These are phyloP conservation scores for Platygyra sinensis DNA, from an alignment of 64 coral and sea anemone genomes.

Conservation along the genomic window DNA sequence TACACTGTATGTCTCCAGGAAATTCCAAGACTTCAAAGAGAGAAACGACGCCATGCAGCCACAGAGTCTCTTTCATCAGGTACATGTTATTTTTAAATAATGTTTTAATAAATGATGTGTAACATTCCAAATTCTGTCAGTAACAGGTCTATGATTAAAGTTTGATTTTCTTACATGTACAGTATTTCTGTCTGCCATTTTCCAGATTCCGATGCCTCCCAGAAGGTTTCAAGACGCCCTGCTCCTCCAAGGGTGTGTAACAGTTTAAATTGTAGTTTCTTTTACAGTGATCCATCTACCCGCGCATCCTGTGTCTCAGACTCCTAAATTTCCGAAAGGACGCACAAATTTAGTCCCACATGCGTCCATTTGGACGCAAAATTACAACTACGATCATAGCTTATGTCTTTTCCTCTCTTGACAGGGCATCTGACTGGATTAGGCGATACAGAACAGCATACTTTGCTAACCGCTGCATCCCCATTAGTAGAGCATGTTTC, in stretches of 20 bases:
- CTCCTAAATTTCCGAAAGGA: no score
- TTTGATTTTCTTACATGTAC: neutral
- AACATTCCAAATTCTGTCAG: neutral
- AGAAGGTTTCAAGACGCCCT: conserved; percentile 26
- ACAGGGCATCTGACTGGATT: no score
- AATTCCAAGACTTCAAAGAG: conserved; percentile 34
- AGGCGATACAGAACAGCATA: no score
- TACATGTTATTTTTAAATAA: neutral
- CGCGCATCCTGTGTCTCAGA: no score
- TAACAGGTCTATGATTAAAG: neutral
- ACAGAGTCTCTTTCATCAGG: conserved; percentile 30
- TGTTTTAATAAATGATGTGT: neutral
- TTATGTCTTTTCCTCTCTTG: no score
- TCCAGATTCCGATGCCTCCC: conserved; percentile 30
- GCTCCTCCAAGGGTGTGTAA: conserved; percentile 33
- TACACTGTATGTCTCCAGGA: neutral
- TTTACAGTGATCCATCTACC: no score
- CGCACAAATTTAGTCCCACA: no score
- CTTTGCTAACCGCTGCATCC: no score
- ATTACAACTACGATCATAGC: no score
- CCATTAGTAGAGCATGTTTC: no score
- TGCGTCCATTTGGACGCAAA: no score
- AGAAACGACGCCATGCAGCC: neutral
- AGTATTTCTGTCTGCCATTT: neutral
- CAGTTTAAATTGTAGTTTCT: neutral